These are phyloP conservation scores for Parotia lawesii DNA, from an alignment of 2,113 vertebrate genomes.

Conservation along the genomic window DNA sequence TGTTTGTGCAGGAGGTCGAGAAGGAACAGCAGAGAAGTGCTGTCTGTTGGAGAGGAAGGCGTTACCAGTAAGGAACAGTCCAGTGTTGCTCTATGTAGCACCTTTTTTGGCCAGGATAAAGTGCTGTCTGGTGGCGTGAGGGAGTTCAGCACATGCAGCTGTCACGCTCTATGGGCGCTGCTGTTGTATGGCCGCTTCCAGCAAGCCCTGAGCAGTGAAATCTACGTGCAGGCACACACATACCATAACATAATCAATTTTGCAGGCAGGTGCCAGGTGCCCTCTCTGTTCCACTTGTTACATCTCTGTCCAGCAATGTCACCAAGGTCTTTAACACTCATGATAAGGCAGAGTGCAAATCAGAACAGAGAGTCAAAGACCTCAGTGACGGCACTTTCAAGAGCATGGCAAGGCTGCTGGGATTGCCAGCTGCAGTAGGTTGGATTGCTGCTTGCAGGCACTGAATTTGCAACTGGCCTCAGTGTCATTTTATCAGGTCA, in stretches of 20 bases:
- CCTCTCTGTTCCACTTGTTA: neutral
- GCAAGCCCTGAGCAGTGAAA: neutral
- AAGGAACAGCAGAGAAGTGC: neutral
- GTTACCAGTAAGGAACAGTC: neutral
- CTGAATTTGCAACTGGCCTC: neutral
- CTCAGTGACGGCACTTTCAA: neutral
- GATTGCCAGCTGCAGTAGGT: neutral
- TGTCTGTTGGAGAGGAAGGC: neutral
- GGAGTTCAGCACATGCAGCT: neutral
- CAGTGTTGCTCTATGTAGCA: neutral
- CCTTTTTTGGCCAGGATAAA: neutral
- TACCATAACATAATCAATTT: neutral
- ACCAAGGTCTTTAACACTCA: neutral
- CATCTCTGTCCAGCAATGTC: slow-evolving; percentile 5
- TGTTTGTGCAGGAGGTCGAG: neutral
- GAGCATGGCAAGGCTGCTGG: neutral
- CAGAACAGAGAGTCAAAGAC: slow-evolving; percentile 10
- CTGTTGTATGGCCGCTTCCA: neutral
- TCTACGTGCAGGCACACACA: neutral
- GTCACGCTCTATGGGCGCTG: fast-evolving
- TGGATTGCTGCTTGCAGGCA: neutral
- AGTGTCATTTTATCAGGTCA: neutral
- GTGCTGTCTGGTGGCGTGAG: neutral
- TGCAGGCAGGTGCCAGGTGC: neutral
- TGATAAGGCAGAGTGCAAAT: neutral